These are phyloP conservation scores for Holacanthus passer DNA, from an alignment of 2,113 vertebrate species.

Conservation along the genomic window DNA sequence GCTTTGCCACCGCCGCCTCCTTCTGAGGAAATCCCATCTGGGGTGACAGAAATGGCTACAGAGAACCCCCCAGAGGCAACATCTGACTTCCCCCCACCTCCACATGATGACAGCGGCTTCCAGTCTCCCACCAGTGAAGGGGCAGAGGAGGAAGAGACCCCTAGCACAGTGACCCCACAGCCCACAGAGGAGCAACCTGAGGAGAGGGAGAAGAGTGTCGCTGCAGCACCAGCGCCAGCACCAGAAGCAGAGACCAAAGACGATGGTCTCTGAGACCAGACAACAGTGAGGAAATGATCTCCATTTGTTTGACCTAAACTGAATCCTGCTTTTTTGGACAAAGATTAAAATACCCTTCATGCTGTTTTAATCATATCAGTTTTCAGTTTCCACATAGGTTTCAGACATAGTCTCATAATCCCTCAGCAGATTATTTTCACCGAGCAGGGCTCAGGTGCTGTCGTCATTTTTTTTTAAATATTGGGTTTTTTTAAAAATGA, in stretches of 20 bases:
- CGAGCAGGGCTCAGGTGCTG: slow-evolving; percentile 51
- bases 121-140: slow-evolving; percentile 57
- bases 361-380: not conserved
- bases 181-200: not conserved
- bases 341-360: not conserved
- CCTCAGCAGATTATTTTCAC: slow-evolving; percentile 4
- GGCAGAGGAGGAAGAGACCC: not conserved
- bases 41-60: not conserved
- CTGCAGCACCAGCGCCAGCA: slow-evolving; percentile 43
- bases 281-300: slow-evolving; percentile 45
- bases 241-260: slow-evolving; percentile 20
- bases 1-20: not conserved
- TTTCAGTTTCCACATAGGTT: not conserved
- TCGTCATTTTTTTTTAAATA: slow-evolving; percentile 3
- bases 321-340: not conserved
- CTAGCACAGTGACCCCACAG: not conserved
- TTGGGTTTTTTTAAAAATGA: not conserved
- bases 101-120: slow-evolving; percentile 50
- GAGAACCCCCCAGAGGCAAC: slow-evolving; percentile 20
- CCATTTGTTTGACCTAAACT: not conserved
- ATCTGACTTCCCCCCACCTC: slow-evolving; percentile 18
- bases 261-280: slow-evolving; percentile 79
- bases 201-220: not conserved
- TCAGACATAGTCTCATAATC: not conserved
- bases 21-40: slow-evolving; percentile 1